Evolutionary conservation across 2,888 invertebrate species (phyloP).

Genomic region (Clostera curtula): DNA sequence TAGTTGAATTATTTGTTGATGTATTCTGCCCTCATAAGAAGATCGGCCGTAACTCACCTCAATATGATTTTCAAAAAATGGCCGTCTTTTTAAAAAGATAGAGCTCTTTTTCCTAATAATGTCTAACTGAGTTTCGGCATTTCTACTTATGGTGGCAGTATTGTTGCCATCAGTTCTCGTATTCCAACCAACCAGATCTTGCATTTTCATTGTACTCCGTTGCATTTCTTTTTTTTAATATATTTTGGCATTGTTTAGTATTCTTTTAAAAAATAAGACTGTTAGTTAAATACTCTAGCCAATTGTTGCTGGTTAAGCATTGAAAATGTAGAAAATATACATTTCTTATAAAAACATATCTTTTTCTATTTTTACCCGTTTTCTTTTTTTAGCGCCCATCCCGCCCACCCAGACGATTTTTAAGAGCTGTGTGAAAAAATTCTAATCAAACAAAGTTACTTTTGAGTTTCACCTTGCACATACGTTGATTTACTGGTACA

Average conservation of each 20-base stretch:
- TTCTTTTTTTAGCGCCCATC: conserved; percentile 2
- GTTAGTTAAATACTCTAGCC: conserved; percentile 69
- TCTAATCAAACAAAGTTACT: too few species aligned
- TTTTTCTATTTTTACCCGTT: conserved; percentile 22
- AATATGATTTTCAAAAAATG: too few species aligned
- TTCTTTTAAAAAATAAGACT: conserved; percentile 68
- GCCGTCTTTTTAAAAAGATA: too few species aligned
- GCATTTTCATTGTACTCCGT: conserved; percentile 56
- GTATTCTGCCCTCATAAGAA: too few species aligned
- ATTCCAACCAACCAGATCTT: conserved; percentile 23
- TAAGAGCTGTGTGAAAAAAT: too few species aligned
- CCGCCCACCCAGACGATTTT: too few species aligned
- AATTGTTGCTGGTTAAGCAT: conserved; percentile 52
- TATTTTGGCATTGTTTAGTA: conserved; percentile 54
- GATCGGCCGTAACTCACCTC: too few species aligned
- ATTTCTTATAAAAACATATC: conserved; percentile 34
- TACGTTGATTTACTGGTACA: too few species aligned
- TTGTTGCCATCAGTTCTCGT: conserved; percentile 24
- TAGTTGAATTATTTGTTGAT: conserved; percentile 36
- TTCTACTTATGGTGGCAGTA: conserved; percentile 17
- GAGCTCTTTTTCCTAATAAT: too few species aligned
- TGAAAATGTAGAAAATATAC: conserved; percentile 50
- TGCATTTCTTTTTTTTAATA: conserved; percentile 52
- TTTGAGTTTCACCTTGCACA: too few species aligned
- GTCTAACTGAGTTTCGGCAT: too few species aligned